A percentile compares a stretch with the other conserved stretches of the same genome.
Conservation (phyloP, 2,888 invertebrate genomes). For the Dimorphilus gyrociliatus region DNA sequence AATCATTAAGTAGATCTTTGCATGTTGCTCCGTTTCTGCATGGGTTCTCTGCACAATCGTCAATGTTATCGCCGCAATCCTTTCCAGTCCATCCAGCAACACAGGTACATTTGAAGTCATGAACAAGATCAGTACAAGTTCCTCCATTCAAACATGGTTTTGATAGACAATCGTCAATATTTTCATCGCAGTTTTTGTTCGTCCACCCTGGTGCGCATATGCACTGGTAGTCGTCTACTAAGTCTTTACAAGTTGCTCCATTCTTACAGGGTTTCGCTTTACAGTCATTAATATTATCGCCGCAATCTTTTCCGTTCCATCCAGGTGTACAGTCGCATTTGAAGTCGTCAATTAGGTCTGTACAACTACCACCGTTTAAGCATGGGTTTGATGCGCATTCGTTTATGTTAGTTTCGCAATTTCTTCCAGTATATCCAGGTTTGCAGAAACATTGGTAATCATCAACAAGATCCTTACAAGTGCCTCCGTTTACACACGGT, state of each 20-base stretch:
- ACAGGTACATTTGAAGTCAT: slow-evolving; percentile 14
- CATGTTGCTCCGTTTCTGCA: slow-evolving; percentile 1
- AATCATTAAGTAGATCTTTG: slow-evolving; percentile 4
- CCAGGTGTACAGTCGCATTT: slow-evolving; percentile 24
- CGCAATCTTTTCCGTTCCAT: slow-evolving; percentile 55
- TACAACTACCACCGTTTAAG: slow-evolving; percentile 76
- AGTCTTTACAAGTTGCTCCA: slow-evolving; percentile 44
- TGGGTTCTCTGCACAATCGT: slow-evolving; percentile 5
- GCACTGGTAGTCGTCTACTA: slow-evolving; percentile 32
- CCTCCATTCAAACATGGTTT: slow-evolving; percentile 40
- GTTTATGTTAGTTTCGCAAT: slow-evolving; percentile 14
- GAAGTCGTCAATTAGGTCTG: slow-evolving; percentile 62
- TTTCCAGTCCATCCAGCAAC: not conserved
- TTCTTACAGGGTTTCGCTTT: slow-evolving; percentile 53
- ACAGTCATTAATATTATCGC: slow-evolving; percentile 70
- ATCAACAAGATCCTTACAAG: slow-evolving; percentile 6
- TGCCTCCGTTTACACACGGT: slow-evolving; percentile 6
- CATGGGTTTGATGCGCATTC: slow-evolving; percentile 56
- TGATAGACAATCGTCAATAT: slow-evolving; percentile 10
- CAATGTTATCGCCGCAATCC: not conserved
- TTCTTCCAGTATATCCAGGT: slow-evolving; percentile 12
- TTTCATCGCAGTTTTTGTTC: slow-evolving; percentile 9
- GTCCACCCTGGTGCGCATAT: slow-evolving; percentile 35
- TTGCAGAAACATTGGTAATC: slow-evolving; percentile 9
- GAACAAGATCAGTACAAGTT: slow-evolving; percentile 27